These are phyloP conservation scores for Trileptium ribeirensis DNA, from an alignment of 2,888 invertebrate species.

Conservation along the genomic window DNA sequence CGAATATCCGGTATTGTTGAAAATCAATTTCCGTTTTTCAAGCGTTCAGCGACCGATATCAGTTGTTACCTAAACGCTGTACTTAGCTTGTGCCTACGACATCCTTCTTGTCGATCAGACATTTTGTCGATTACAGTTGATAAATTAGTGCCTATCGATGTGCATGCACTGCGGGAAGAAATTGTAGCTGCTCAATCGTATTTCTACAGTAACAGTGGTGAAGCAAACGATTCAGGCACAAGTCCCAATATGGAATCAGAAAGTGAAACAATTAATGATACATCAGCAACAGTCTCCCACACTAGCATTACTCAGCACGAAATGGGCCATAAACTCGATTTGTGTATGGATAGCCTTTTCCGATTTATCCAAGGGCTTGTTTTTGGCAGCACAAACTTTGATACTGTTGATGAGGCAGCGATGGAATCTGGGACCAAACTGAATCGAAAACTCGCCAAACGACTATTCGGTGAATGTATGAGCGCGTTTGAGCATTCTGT, in stretches of 20 bases:
- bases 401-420: no score
- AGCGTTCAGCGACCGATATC: not conserved
- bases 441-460: not conserved
- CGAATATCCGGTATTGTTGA: not conserved
- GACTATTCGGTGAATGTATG: constrained; percentile 61
- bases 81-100: no score
- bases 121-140: constrained; percentile 10
- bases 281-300: no score
- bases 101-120: not conserved
- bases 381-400: not conserved
- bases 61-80: not conserved
- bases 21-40: constrained; percentile 1
- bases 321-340: not conserved
- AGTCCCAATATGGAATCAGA: not conserved
- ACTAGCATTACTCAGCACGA: not conserved
- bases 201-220: not conserved
- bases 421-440: not conserved
- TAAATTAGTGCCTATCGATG: not conserved
- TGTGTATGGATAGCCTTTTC: not conserved
- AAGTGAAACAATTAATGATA: not conserved
- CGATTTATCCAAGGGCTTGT: not conserved
- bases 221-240: not conserved
- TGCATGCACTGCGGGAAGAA: not conserved
- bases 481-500: constrained; percentile 71
- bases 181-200: not conserved